phyloP scores from a whole-genome alignment of 2,888 invertebrate species.

The Phlogophora meticulosa region DNA sequence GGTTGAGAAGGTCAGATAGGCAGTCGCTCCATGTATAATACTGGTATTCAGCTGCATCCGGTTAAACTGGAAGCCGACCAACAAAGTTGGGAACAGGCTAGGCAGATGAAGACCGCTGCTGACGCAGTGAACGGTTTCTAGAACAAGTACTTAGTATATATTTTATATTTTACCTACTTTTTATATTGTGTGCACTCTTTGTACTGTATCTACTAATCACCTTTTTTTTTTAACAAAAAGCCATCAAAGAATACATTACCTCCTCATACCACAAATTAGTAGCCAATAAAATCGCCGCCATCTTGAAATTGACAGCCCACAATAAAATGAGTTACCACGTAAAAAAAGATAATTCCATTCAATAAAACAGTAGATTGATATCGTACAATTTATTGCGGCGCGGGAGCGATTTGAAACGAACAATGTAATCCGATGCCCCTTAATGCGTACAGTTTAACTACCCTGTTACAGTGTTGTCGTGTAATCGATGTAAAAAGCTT shows the following conservation, averaged over 20 bases:
- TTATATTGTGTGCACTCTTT: background rate
- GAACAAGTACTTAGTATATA: background rate
- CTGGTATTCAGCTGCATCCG: too few relatives aligned
- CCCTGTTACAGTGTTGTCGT: slow-evolving; percentile 42
- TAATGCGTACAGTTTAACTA: slow-evolving; percentile 64
- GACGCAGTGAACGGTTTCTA: background rate
- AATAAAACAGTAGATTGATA: slow-evolving; percentile 71
- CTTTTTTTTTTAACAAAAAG: slow-evolving; percentile 21
- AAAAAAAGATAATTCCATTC: slow-evolving; percentile 67
- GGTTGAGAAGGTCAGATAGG: too few relatives aligned
- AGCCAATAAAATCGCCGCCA: slow-evolving; percentile 48
- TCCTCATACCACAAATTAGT: slow-evolving; percentile 46
- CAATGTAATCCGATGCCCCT: slow-evolving; percentile 59
- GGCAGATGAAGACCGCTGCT: too few relatives aligned
- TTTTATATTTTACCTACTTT: background rate
- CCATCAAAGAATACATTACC: slow-evolving; percentile 21
- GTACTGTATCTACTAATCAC: background rate
- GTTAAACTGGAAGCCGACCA: too few relatives aligned
- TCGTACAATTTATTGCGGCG: slow-evolving; percentile 66
- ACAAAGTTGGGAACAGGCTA: too few relatives aligned
- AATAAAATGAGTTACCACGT: slow-evolving; percentile 61
- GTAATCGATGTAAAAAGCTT: slow-evolving; percentile 46
- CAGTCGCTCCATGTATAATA: too few relatives aligned
- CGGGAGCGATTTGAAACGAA: slow-evolving; percentile 46
- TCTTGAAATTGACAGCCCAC: slow-evolving; percentile 56